A percentile compares a stretch with the other conserved stretches of the same genome.
phyloP scores from a whole-genome alignment of 2,797 vertebrate species.

The Borostomias antarcticus region DNA sequence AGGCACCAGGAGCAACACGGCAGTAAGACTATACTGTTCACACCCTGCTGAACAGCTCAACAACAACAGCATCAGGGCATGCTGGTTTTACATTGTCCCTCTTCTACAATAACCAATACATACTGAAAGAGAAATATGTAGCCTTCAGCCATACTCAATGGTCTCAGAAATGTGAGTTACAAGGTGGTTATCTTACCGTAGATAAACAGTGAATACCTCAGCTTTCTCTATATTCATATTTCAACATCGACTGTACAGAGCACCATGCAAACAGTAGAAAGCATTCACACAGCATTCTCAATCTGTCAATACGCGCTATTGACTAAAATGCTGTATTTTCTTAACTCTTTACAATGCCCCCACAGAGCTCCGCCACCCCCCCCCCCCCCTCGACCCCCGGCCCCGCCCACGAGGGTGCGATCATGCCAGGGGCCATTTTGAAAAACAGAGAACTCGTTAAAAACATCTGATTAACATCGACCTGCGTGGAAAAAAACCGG shows the following conservation, averaged over 20 bases:
- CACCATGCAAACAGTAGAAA: too few species aligned
- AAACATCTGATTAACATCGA: conserved; percentile 15
- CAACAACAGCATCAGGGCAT: neutral
- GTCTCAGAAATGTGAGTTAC: too few species aligned
- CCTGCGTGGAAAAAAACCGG: conserved; percentile 19
- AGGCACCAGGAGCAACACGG: neutral
- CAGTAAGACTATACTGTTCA: neutral
- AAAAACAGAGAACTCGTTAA: conserved; percentile 11
- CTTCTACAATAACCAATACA: too few species aligned
- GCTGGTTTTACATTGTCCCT: neutral
- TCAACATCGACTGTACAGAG: too few species aligned
- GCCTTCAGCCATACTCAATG: too few species aligned
- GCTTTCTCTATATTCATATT: too few species aligned
- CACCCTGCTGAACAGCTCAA: neutral
- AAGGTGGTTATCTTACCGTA: too few species aligned
- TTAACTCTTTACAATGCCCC: neutral
- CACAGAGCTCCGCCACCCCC: neutral
- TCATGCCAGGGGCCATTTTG: conserved; percentile 9
- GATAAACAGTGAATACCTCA: too few species aligned
- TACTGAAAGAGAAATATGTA: too few species aligned
- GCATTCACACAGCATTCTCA: too few species aligned
- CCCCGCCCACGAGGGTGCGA: neutral
- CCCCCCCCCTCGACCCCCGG: neutral
- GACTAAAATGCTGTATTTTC: neutral
- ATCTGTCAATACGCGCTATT: neutral